Base-by-base conservation (phyloP, 2,797 vertebrate species). In the Odontamblyopus rebecca region DNA sequence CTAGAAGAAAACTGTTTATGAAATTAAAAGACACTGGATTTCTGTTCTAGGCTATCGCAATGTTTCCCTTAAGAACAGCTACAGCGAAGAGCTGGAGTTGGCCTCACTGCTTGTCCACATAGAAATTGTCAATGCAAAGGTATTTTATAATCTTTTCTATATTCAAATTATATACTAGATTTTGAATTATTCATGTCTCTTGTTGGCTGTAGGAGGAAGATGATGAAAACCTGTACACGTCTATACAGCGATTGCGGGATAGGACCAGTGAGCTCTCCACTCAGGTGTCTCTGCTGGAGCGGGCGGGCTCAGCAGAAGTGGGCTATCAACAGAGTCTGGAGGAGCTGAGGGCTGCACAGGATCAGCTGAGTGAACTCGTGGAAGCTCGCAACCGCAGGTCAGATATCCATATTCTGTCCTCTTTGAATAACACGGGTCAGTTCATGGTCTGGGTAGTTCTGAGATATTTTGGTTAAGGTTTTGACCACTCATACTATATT, bases 61-160 rank as follows among this genome's bases (percentile, higher is more conserved):
- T 0, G 94, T 99, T 69, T 95, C 96, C 53, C 87, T 99, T 85
- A 99, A 96, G 89, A 99, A 99, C 92, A 97, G 96, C 93, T 99
- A 98, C 92, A 98, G 93, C 0, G 97, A 99, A 78, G 98, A 96
- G 81, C 91, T 99, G 82, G 97, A 99, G 90, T 68, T 99, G 85
- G 95, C 96, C 0, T 95, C 96, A 1, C 92, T 99, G 73, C 94
- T 99, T 0, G 90, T 99, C 70, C 96, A 97, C 79, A 91, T 98
- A 15, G 95, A 98, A 41, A 91, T 97, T 27, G 93, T 95, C 83
- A 94, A 96, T 29, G 95, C 95, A 84, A 96, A 96, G 95, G 96
- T 97, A 65, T 68, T 56, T 18, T 56, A 5, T n/a, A 15, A 64
- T 4, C 8, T 23, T 35, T 41, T 41, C 8, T 63, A 8, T 38